Conservation (phyloP, 2,888 invertebrate species). For the Notodonta dromedarius region DNA sequence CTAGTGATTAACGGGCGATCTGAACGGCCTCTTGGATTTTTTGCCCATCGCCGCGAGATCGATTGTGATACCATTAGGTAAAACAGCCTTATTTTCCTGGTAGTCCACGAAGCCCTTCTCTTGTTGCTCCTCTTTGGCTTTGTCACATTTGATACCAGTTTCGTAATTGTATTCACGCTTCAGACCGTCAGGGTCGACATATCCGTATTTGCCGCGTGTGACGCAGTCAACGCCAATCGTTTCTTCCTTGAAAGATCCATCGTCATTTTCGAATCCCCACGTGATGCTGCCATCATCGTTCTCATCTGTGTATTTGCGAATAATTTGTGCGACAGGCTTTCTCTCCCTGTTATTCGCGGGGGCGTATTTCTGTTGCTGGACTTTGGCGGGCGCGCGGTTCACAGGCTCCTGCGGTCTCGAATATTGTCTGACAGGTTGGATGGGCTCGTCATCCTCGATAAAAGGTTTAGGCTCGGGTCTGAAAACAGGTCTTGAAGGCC, state of each 20-base stretch:
- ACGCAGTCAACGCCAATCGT: constrained; percentile 91
- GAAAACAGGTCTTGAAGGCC: constrained; percentile 81
- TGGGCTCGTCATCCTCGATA: constrained; percentile 72
- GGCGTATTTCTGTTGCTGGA: constrained; percentile 68
- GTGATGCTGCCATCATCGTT: constrained; percentile 92
- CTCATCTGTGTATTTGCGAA: constrained; percentile 90
- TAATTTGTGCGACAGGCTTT: constrained; percentile 89
- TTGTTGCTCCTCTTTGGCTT: constrained; percentile 79
- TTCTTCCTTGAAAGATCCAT: constrained; percentile 94
- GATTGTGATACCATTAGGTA: constrained; percentile 89
- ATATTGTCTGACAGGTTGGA: constrained; percentile 77
- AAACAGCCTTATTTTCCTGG: constrained; percentile 88
- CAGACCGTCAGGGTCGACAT: constrained; percentile 92
- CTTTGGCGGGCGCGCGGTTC: constrained; percentile 66
- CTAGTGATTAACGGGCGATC: constrained; percentile 79
- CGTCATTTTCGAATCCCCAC: constrained; percentile 95
- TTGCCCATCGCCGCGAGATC: constrained; percentile 89
- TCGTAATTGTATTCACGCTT: constrained; percentile 93
- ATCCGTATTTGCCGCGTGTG: constrained; percentile 92
- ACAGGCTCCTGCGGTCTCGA: constrained; percentile 71
- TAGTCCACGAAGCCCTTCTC: constrained; percentile 89
- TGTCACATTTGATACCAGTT: constrained; percentile 90
- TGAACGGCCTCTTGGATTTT: constrained; percentile 87
- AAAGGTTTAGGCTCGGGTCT: constrained; percentile 78
- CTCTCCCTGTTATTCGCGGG: constrained; percentile 76